Percentiles rank a stretch among this genome's conserved stretches.
Conservation (phyloP, 2,797 vertebrate species). For the Sylvia borin region DNA sequence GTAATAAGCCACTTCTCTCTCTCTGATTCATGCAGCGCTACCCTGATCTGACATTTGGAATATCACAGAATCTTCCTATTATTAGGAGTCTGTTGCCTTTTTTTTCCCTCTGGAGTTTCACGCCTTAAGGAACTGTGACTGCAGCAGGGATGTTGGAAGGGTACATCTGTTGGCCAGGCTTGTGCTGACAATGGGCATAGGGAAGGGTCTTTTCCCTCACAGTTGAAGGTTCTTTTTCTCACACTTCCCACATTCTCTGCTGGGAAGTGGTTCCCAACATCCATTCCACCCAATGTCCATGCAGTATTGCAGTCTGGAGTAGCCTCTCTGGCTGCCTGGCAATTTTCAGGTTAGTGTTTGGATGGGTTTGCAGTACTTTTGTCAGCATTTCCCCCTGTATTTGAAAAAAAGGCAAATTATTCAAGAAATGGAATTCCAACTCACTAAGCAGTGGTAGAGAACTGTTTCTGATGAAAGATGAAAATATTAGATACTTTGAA, state of each 20-base stretch:
- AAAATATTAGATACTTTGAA: not conserved
- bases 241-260: not conserved
- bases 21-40: not conserved
- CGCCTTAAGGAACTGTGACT: not conserved
- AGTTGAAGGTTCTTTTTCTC: not conserved
- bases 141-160: not conserved
- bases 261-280: not conserved
- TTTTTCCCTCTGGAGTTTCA: not conserved
- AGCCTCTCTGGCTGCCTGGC: not conserved
- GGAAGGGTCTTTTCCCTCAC: not conserved
- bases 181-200: not conserved
- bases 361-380: not conserved
- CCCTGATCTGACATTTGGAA: constrained; percentile 9
- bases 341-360: not conserved
- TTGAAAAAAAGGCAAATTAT: not conserved
- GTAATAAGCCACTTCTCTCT: constrained; percentile 10
- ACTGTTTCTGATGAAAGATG: not conserved
- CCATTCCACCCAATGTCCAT: fast-evolving
- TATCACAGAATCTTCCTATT: not conserved
- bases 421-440: not conserved
- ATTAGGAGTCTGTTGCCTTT: not conserved
- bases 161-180: not conserved
- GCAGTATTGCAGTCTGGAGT: not conserved
- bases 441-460: not conserved
- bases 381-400: not conserved